Base-by-base conservation (phyloP, 2,888 invertebrate species). In the Sminthurinus aureus region DNA sequence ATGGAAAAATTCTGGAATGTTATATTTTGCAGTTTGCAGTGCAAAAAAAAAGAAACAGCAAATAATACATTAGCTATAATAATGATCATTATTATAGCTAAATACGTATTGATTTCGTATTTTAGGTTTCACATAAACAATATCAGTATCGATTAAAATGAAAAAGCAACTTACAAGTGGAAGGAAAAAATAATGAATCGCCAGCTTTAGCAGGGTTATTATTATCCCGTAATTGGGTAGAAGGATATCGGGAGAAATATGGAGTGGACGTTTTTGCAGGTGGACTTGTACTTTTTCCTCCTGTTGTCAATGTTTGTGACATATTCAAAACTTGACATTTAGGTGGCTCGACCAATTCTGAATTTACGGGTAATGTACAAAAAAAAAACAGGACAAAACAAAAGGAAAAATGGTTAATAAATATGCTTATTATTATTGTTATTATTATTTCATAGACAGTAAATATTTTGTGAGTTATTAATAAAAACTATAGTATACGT, bases 331-430 rank as follows among this genome's bases (percentile, higher is more conserved):
- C 20, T 15, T 64, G 67, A 22, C 77, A 69, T 71, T 77, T 82
- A 12, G 82, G 82, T n/a, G 82, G 82, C 9, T 82, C 82, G 18
- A 82, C 82, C 15, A 82, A 58, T 78, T 78, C 82, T 82, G 38
- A 9, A 51, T 38, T n/a, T n/a, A n/a, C n/a, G n/a, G n/a, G n/a
- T n/a, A n/a, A n/a, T n/a, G n/a, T n/a, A n/a, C 24, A 75, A 13
- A 8, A n/a, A n/a, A n/a, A 75, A 75, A 26, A 73, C 22, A 73
- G n/a, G 11, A 15, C 12, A 64, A 64, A 12, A 64, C 12, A 13
- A 15, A 13, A 64, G 64, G 15, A 64, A 64, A 13, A 64, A 64
- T 13, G 64, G 12, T 13, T 64, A 64, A 64, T 64, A 64, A 64
- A 13, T 15, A 64, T n/a, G n/a, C n/a, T n/a, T n/a, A n/a, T n/a